Base-by-base conservation (phyloP, 2,113 vertebrate genomes). In the Agelaius phoeniceus region DNA sequence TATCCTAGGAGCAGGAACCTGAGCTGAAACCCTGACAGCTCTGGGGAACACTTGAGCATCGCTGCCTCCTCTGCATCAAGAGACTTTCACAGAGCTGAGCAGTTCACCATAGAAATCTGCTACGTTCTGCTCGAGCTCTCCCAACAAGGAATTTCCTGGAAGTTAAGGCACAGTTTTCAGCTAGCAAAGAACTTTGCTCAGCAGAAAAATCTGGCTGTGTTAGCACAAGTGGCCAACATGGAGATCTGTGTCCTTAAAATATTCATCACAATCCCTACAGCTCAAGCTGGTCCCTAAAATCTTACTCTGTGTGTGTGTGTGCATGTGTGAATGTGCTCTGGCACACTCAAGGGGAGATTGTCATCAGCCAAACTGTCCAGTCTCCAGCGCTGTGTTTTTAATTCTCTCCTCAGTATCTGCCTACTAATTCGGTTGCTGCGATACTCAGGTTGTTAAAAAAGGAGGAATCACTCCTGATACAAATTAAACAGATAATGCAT, bases 401-500 rank as follows among this genome's bases (percentile, higher is more conserved):
- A 89, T 75, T 88, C 65, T 44, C 55, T 66, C 44, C 82, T 44
- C 31, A 86, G 13, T 91, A 75, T 88, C 49, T 93, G 87, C 65
- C 57, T 78, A 17, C 72, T 95, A 67, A 92, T 89, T 51, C 81
- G 52, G 92, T 88, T 94, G 90, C 90, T 88, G 92, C 72, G 90
- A 74, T 71, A 94, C 68, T 77, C 12, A 6, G 13, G 26, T 63
- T 92, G 61, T 78, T 86, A 39, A 58, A 77, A 76, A 48, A 91
- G 35, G 11, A 71, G 21, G 59, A 88, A 66, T 80, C 11, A 43
- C 83, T 91, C 57, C 72, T 75, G 48, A 61, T 84, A 80, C 33
- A 78, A 85, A 81, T 75, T 46, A 89, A 92, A 72, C 30, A 94
- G 35, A 67, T 90, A 66, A 77, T 44, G 23, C 48, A 65, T 67